These are phyloP conservation scores for Sepiola atlantica DNA, from an alignment of 2,888 invertebrate species.

Conservation along the genomic window DNA sequence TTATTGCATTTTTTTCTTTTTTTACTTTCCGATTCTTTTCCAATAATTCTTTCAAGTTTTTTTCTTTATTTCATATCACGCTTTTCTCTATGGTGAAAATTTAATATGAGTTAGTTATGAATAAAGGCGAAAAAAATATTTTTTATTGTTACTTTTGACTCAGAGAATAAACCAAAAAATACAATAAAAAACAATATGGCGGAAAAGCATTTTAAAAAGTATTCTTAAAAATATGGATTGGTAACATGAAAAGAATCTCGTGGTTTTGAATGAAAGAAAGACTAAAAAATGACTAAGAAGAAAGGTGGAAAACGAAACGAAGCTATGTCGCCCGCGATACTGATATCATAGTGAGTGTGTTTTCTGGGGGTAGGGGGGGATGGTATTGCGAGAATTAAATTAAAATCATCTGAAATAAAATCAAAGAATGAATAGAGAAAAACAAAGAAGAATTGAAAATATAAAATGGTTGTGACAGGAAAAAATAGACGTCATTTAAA, in stretches of 20 bases:
- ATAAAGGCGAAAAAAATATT: background rate
- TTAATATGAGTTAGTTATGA: constrained; percentile 9
- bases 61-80: background rate
- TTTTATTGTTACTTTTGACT: background rate
- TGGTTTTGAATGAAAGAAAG: background rate
- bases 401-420: background rate
- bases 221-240: background rate
- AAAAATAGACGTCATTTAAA: background rate
- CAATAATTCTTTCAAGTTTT: background rate
- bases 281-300: background rate
- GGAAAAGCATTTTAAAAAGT: background rate
- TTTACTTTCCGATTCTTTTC: background rate
- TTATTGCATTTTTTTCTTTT: background rate
- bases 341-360: background rate
- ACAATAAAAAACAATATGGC: background rate
- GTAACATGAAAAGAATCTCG: background rate
- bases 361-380: background rate
- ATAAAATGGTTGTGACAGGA: background rate
- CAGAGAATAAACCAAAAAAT: background rate
- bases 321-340: background rate
- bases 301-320: background rate
- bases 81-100: constrained; percentile 2
- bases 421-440: background rate
- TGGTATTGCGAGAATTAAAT: background rate
- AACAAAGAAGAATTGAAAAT: background rate